Conservation (phyloP, 2,888 invertebrate species). For the Zeuzera pyrina region DNA sequence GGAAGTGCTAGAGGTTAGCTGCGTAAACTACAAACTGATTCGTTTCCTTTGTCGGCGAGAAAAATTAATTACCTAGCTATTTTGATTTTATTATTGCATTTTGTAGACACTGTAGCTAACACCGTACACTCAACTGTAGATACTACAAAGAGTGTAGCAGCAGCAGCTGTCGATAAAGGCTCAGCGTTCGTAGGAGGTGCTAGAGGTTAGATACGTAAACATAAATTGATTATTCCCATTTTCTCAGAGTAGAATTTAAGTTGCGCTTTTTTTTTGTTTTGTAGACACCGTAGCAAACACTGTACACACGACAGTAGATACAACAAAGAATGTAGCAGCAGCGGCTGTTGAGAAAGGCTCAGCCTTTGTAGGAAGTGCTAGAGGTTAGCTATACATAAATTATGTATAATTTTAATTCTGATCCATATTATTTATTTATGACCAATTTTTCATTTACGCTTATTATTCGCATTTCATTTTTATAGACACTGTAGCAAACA, state of each 20-base stretch:
- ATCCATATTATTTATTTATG: not conserved
- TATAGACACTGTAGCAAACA: slow-evolving; percentile 38
- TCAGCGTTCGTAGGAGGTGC: slow-evolving; percentile 30
- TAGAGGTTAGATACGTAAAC: slow-evolving; percentile 26
- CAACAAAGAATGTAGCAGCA: slow-evolving; percentile 38
- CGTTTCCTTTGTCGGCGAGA: not conserved
- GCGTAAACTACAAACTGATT: not conserved
- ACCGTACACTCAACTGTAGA: slow-evolving; percentile 33
- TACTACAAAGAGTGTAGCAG: slow-evolving; percentile 32
- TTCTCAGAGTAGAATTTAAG: too few species aligned
- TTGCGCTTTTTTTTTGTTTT: slow-evolving; percentile 13
- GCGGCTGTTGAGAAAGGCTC: slow-evolving; percentile 34
- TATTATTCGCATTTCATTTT: slow-evolving; percentile 9
- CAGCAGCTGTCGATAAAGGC: slow-evolving; percentile 34
- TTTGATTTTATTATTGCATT: not conserved
- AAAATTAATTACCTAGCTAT: not conserved
- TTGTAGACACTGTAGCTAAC: slow-evolving; percentile 12
- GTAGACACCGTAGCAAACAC: slow-evolving; percentile 35
- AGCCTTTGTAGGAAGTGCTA: slow-evolving; percentile 29
- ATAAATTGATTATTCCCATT: too few species aligned
- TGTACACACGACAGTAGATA: slow-evolving; percentile 35
- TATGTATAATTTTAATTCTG: not conserved
- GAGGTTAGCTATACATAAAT: too few species aligned
- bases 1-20: slow-evolving; percentile 30
- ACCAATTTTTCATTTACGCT: not conserved